phyloP scores from a whole-genome alignment of 2,113 vertebrate species.

The Gobio gobio region DNA sequence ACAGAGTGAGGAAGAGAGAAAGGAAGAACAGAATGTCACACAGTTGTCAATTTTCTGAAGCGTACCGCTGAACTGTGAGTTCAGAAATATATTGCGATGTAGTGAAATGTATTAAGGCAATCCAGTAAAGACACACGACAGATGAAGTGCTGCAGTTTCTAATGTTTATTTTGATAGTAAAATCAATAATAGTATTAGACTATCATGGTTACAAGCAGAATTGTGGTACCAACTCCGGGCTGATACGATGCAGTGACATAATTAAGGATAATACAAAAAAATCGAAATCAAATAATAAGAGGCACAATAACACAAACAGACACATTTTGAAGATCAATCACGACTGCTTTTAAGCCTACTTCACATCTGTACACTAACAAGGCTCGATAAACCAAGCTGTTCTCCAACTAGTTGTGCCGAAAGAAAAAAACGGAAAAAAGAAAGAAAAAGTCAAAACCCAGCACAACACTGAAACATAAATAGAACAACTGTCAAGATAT shows the following conservation, averaged over 20 bases:
- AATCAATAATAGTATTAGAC: conserved; percentile 83
- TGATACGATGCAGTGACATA: conserved; percentile 75
- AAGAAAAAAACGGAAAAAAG: conserved; percentile 68
- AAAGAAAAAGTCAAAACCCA: conserved; percentile 75
- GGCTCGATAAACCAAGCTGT: conserved; percentile 66
- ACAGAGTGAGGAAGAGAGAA: conserved; percentile 14
- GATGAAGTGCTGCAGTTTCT: conserved; percentile 66
- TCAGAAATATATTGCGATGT: not conserved
- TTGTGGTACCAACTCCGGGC: conserved; percentile 78
- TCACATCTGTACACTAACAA: conserved; percentile 59
- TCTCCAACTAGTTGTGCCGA: conserved; percentile 80
- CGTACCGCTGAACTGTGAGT: too few relatives aligned
- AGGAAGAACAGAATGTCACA: not conserved
- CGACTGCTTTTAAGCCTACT: conserved; percentile 54
- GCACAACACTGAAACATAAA: conserved; percentile 94
- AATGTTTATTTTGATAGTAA: conserved; percentile 82
- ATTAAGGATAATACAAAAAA: conserved; percentile 62
- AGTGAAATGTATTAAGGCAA: not conserved
- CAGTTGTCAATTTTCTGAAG: too few relatives aligned
- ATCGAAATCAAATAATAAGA: conserved; percentile 61
- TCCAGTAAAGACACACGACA: conserved; percentile 2
- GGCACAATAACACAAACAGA: conserved; percentile 69
- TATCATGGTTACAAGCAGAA: conserved; percentile 83
- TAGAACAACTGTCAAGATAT: conserved; percentile 92
- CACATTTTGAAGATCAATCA: conserved; percentile 54